phyloP scores from a whole-genome alignment of 37 sponge, comb jelly and placozoan genomes.

The Oopsacas minuta region DNA sequence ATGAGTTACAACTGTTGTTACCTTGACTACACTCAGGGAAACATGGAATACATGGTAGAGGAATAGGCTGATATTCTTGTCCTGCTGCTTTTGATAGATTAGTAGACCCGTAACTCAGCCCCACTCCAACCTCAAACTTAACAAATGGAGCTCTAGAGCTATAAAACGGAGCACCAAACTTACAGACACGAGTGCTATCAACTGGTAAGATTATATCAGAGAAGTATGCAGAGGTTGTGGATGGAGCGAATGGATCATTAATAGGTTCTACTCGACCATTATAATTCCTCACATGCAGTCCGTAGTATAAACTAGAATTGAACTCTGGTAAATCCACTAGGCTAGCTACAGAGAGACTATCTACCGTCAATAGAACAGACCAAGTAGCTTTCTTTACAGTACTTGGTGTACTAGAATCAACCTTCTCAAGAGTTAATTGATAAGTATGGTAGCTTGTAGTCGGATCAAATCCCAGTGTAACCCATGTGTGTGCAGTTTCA shows the following conservation, averaged over 20 bases:
- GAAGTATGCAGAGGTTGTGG: not conserved
- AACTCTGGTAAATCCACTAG: not conserved
- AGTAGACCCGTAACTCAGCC: conserved; percentile 37
- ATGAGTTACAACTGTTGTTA: not conserved
- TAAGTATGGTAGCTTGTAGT: not conserved
- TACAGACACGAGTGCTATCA: not conserved
- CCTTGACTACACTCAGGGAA: not conserved
- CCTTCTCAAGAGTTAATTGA: not conserved
- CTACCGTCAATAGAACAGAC: not conserved
- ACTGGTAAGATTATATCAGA: not conserved
- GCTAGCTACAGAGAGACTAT: not conserved
- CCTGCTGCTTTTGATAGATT: not conserved
- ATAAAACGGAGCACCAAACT: not conserved
- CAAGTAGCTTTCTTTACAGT: not conserved
- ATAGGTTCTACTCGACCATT: not conserved
- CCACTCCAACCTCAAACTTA: conserved; percentile 56
- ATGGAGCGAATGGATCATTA: not conserved
- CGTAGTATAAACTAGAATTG: not conserved
- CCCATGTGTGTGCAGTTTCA: not conserved
- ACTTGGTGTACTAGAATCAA: not conserved
- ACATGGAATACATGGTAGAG: not conserved
- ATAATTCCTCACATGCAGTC: not conserved
- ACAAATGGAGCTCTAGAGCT: conserved; percentile 40
- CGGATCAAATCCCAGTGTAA: not conserved
- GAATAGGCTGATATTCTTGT: not conserved